Evolutionary conservation across 2,797 vertebrate species (phyloP).

Genomic region (Saxicola maurus): DNA sequence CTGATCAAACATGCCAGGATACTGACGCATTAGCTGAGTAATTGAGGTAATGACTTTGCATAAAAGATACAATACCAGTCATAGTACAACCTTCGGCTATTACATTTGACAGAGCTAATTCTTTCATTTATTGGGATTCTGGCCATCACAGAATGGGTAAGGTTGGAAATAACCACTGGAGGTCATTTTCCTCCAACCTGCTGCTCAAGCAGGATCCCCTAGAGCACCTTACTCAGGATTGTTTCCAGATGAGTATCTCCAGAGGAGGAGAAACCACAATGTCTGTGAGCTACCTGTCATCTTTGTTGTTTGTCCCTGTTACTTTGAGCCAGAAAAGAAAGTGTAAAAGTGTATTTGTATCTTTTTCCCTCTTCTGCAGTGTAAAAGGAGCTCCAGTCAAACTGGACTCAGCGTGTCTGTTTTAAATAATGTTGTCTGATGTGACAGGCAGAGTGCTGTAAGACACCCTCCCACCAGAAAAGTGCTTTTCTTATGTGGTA

Average conservation of each 20-base stretch:
- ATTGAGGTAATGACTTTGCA: background rate
- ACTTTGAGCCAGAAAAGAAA: background rate
- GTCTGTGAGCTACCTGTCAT: background rate
- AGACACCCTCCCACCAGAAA: background rate
- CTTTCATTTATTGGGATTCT: background rate
- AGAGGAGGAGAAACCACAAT: background rate
- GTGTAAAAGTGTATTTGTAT: background rate
- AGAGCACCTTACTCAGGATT: rapidly evolving
- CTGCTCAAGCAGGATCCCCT: background rate
- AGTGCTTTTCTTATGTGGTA: background rate
- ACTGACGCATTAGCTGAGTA: background rate
- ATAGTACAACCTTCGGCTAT: background rate
- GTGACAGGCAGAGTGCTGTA: background rate
- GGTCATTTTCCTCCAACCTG: background rate
- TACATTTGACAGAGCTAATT: background rate
- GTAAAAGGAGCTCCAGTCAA: background rate
- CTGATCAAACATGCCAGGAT: background rate
- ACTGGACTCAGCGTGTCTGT: background rate
- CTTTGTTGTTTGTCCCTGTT: background rate
- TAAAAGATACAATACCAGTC: background rate
- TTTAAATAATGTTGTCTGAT: background rate
- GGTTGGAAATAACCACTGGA: background rate
- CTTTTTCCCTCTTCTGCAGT: background rate
- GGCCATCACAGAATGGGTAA: background rate
- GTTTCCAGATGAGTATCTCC: background rate